A percentile compares a stretch with the other conserved stretches of the same genome.
phyloP scores from a whole-genome alignment of 2,797 vertebrate genomes.

The Phataginus tricuspis region DNA sequence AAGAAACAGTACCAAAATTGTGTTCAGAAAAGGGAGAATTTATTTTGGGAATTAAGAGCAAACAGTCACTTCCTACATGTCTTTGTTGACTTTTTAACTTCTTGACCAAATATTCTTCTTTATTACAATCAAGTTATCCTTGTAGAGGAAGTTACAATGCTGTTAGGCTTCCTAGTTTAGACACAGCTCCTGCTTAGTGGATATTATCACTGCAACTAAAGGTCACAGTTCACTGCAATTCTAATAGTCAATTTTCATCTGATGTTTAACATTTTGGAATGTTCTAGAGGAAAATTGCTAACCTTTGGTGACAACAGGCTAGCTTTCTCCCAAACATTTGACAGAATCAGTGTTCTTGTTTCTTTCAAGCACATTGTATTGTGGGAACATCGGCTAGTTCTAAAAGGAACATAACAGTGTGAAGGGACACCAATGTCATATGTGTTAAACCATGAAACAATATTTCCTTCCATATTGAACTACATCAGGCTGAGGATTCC shows the following conservation, averaged over 20 bases:
- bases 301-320: not conserved
- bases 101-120: constrained; percentile 11
- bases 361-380: not conserved
- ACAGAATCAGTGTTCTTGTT: not conserved
- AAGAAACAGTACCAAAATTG: constrained; percentile 47
- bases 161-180: constrained; percentile 45
- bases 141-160: constrained; percentile 3
- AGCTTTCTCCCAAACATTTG: not conserved
- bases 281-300: not conserved
- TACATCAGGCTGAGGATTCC: not conserved
- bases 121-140: constrained; percentile 25
- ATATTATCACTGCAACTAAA: not conserved
- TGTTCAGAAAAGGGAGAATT: constrained; percentile 43
- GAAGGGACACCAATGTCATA: not conserved
- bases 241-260: constrained; percentile 38
- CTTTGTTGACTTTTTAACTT: constrained; percentile 66
- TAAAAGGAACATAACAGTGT: not conserved
- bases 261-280: constrained; percentile 39
- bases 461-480: constrained; percentile 22
- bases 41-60: constrained; percentile 59
- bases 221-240: constrained; percentile 30
- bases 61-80: constrained; percentile 39
- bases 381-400: not conserved
- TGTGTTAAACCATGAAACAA: not conserved
- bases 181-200: constrained; percentile 14